A percentile compares a stretch with the other conserved stretches of the same genome.
Conservation (phyloP, 2,113 vertebrate species). For the Plotosus lineatus region DNA sequence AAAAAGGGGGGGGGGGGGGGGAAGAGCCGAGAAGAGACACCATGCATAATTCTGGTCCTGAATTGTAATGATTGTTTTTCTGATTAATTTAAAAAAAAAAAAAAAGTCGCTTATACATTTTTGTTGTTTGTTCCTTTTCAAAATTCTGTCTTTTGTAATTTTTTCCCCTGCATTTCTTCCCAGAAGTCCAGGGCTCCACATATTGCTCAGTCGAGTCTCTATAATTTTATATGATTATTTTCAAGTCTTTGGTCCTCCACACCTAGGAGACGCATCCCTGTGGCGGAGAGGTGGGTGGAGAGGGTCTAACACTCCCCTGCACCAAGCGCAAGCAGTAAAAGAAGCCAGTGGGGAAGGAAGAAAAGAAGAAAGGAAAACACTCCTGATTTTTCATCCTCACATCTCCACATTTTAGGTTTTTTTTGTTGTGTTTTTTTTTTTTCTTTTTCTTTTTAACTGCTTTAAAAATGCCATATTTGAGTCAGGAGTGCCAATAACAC, state of each 20-base stretch:
- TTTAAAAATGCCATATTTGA: conserved; percentile 60
- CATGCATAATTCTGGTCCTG: conserved; percentile 75
- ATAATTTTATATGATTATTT: conserved; percentile 53
- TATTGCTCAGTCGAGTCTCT: conserved; percentile 58
- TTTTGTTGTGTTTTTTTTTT: conserved; percentile 48
- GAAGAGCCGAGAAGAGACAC: conserved; percentile 54
- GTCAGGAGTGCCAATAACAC: conserved; percentile 50
- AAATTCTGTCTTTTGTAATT: conserved; percentile 52
- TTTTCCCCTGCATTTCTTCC: conserved; percentile 52
- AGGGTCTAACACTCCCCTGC: conserved; percentile 56
- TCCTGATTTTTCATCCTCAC: conserved; percentile 64
- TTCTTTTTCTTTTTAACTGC: conserved; percentile 51
- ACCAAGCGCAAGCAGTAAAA: conserved; percentile 55
- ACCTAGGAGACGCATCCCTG: conserved; percentile 50
- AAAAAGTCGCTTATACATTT: conserved; percentile 44
- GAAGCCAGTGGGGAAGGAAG: background rate
- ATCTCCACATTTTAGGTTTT: conserved; percentile 55
- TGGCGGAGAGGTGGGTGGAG: conserved; percentile 54
- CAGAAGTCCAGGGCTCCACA: conserved; percentile 58
- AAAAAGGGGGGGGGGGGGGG: too few species aligned
- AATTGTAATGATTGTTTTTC: conserved; percentile 68
- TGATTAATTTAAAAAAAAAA: conserved; percentile 54
- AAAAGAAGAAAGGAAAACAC: conserved; percentile 45
- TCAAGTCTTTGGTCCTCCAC: conserved; percentile 62
- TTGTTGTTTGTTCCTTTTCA: conserved; percentile 58